These are phyloP conservation scores for Panopea generosa DNA, from an alignment of 2,888 invertebrate genomes.

Conservation along the genomic window DNA sequence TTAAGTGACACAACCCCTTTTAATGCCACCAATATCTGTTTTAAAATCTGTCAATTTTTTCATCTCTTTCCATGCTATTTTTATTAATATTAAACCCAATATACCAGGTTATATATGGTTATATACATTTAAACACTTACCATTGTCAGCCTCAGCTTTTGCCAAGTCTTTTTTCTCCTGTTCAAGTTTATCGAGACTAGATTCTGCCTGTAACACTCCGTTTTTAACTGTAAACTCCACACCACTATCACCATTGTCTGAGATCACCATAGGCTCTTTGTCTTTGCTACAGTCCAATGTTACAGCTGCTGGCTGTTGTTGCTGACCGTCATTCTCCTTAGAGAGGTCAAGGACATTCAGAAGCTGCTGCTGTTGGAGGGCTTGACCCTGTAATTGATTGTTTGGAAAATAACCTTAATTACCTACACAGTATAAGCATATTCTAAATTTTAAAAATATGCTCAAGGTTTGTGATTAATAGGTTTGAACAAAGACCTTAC, in stretches of 20 bases:
- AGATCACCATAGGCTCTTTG: conserved; percentile 16
- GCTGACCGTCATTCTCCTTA: too few species aligned
- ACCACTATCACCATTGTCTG: conserved; percentile 21
- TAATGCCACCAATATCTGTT: too few species aligned
- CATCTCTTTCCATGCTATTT: too few species aligned
- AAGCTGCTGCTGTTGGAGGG: conserved; percentile 68
- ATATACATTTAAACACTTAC: too few species aligned
- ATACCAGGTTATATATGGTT: too few species aligned
- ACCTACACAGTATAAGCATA: neutral
- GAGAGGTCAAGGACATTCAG: conserved; percentile 69
- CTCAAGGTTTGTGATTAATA: too few species aligned
- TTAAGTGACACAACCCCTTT: too few species aligned
- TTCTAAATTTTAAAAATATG: neutral
- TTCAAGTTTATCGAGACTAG: conserved; percentile 8
- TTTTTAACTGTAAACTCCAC: conserved; percentile 14
- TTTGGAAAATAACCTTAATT: neutral
- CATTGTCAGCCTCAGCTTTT: conserved; percentile 46
- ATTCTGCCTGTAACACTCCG: neutral
- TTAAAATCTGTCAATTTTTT: too few species aligned
- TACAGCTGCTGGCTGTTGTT: too few species aligned
- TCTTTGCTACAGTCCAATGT: conserved; percentile 34
- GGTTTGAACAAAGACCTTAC: too few species aligned
- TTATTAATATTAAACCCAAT: too few species aligned
- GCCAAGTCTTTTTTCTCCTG: conserved; percentile 18
- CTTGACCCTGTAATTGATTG: conserved; percentile 30